A percentile compares a stretch with the other conserved stretches of the same genome.
Conservation (phyloP, 2,888 invertebrate species). For the Choreutis nemorana region DNA sequence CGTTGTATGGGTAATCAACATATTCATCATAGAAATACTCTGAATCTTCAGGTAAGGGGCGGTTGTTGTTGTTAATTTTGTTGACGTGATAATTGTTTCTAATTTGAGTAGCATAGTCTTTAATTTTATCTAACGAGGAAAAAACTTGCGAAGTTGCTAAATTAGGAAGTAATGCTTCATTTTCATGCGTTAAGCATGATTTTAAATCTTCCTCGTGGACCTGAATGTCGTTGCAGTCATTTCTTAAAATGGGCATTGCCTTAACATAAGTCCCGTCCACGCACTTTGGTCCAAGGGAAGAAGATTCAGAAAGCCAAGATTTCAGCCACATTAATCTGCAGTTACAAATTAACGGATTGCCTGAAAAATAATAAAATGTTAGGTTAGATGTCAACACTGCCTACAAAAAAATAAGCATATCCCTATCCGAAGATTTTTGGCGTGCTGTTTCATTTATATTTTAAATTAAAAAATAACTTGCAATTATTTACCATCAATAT, state of each 20-base stretch:
- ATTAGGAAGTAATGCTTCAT: slow-evolving; percentile 66
- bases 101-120: slow-evolving; percentile 48
- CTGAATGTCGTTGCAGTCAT: slow-evolving; percentile 67
- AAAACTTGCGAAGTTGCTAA: slow-evolving; percentile 67
- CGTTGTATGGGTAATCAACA: slow-evolving; percentile 77
- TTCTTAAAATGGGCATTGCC: slow-evolving; percentile 73
- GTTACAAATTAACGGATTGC: slow-evolving; percentile 84
- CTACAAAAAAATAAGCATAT: background rate
- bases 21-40: slow-evolving; percentile 88
- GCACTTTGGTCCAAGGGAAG: slow-evolving; percentile 79
- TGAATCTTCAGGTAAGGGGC: slow-evolving; percentile 76
- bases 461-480: slow-evolving; percentile 1
- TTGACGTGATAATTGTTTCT: slow-evolving; percentile 49
- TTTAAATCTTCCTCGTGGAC: slow-evolving; percentile 63
- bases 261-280: slow-evolving; percentile 80
- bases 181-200: slow-evolving; percentile 72
- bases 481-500: slow-evolving; percentile 76
- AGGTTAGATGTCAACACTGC: background rate
- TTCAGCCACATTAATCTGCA: slow-evolving; percentile 86
- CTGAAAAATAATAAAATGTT: slow-evolving; percentile 44
- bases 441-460: background rate
- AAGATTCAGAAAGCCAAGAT: slow-evolving; percentile 81
- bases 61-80: slow-evolving; percentile 47
- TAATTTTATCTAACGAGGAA: slow-evolving; percentile 65
- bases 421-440: background rate